These are phyloP conservation scores for Chrysopilus asiliformis DNA, from an alignment of 2,888 invertebrate species.

Conservation along the genomic window DNA sequence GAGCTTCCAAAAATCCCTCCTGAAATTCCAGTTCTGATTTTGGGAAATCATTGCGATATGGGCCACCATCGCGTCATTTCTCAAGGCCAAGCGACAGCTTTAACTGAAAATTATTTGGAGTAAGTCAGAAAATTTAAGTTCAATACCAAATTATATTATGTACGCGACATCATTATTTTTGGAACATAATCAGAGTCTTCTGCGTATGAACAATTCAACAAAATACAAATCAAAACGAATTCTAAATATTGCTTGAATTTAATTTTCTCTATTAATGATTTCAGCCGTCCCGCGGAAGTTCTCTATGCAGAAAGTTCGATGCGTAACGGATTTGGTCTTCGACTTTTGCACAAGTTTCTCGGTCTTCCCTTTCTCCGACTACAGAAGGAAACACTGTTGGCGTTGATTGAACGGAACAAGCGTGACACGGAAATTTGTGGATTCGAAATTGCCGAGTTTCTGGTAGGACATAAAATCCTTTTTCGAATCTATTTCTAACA, in stretches of 20 bases:
- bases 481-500: not conserved
- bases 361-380: slow-evolving; percentile 86
- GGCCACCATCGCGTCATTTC: slow-evolving; percentile 83
- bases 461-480: slow-evolving; percentile 36
- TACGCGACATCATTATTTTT: no score
- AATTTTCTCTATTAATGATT: slow-evolving; percentile 6
- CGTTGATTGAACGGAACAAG: slow-evolving; percentile 73
- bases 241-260: not conserved
- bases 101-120: slow-evolving; percentile 47
- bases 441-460: slow-evolving; percentile 60
- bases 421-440: slow-evolving; percentile 65
- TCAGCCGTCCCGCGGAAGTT: slow-evolving; percentile 48
- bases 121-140: no score
- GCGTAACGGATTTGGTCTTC: slow-evolving; percentile 90
- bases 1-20: slow-evolving; percentile 70
- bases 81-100: slow-evolving; percentile 53
- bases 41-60: slow-evolving; percentile 95
- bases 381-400: slow-evolving; percentile 69
- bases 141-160: no score
- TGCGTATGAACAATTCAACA: no score
- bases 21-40: slow-evolving; percentile 70
- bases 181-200: no score
- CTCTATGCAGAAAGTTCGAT: slow-evolving; percentile 86
- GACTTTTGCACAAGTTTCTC: slow-evolving; percentile 85
- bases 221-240: not conserved